A percentile compares a stretch with the other conserved stretches of the same genome.
These are phyloP conservation scores for Chloebia gouldiae DNA, from an alignment of 2,113 vertebrate species.

Conservation along the genomic window DNA sequence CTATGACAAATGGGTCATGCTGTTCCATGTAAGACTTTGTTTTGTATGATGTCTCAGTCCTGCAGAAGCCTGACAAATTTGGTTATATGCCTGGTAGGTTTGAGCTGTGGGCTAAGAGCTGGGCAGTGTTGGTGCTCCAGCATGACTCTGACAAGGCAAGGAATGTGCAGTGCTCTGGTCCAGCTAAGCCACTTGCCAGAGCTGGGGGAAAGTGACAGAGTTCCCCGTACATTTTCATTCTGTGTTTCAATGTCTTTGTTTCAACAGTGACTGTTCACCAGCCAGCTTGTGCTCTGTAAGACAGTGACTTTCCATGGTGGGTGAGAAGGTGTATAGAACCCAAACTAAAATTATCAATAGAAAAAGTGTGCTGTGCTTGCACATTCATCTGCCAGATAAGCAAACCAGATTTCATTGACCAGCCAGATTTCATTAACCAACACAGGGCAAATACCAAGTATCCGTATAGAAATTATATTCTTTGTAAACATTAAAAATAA, in stretches of 20 bases:
- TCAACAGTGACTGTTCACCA: background rate
- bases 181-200: background rate
- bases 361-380: background rate
- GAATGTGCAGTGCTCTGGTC: background rate
- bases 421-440: background rate
- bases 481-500: background rate
- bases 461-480: background rate
- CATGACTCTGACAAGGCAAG: background rate
- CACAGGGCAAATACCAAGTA: background rate
- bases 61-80: background rate
- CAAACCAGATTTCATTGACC: background rate
- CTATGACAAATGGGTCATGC: background rate
- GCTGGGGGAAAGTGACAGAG: background rate
- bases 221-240: background rate
- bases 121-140: background rate
- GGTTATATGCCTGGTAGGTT: background rate
- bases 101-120: background rate
- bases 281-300: background rate
- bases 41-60: background rate
- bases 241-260: background rate
- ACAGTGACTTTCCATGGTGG: background rate
- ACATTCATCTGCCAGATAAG: background rate
- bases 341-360: background rate
- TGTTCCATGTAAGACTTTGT: background rate
- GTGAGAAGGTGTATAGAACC: background rate